Percentiles rank a stretch among this genome's conserved stretches.
Conservation (phyloP, 2,797 vertebrate species). For the Acanthis flammea region DNA sequence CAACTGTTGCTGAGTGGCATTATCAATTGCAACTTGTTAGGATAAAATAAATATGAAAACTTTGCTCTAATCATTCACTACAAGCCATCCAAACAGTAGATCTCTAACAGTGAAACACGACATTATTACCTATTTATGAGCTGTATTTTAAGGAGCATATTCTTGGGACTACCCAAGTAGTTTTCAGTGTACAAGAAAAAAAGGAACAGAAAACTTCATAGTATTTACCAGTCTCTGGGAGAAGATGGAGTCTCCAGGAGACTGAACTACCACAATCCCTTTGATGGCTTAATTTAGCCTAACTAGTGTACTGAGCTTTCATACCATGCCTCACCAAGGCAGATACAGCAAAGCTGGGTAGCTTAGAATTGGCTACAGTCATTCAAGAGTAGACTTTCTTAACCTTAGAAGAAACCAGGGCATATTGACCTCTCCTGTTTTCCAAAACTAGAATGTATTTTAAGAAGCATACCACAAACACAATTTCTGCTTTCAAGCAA, state of each 20-base stretch:
- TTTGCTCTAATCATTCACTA: background rate
- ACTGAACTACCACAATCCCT: background rate
- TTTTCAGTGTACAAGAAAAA: background rate
- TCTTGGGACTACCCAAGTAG: background rate
- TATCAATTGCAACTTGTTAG: slow-evolving; percentile 65
- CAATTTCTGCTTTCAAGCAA: background rate
- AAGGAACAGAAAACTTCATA: background rate
- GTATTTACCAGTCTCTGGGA: background rate
- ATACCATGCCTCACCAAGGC: background rate
- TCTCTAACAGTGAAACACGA: background rate
- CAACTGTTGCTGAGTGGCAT: slow-evolving; percentile 73
- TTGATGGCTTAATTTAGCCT: background rate
- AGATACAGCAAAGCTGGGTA: background rate
- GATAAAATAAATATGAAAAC: slow-evolving; percentile 39
- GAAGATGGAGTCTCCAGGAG: background rate
- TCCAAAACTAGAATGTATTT: background rate
- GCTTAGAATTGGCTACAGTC: background rate
- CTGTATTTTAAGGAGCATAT: background rate
- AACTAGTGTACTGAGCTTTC: background rate
- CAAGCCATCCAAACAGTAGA: background rate
- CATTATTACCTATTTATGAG: background rate
- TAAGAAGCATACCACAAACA: background rate
- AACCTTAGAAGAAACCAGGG: background rate
- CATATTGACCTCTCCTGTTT: background rate
- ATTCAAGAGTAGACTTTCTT: background rate